phyloP scores from a whole-genome alignment of 1,140 invertebrate species.

The Magallana ariakensis region DNA sequence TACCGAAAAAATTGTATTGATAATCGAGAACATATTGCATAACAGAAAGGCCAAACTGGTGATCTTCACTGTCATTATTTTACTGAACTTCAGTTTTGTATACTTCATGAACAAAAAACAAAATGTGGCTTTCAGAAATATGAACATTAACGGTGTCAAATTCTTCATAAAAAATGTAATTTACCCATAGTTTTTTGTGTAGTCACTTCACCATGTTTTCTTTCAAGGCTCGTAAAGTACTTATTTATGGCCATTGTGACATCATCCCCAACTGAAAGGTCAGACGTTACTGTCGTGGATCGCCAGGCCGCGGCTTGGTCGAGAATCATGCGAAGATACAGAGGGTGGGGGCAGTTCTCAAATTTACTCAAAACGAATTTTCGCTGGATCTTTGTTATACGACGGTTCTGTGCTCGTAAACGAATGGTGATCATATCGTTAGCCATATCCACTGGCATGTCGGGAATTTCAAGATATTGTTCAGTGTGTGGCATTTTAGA shows the following conservation, averaged over 20 bases:
- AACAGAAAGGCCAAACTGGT: too few species aligned
- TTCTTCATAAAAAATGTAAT: neutral
- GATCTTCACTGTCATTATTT: too few species aligned
- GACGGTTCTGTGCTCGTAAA: constrained; percentile 55
- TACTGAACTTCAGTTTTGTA: too few species aligned
- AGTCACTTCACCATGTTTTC: constrained; percentile 66
- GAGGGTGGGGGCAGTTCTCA: constrained; percentile 55
- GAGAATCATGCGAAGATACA: constrained; percentile 67
- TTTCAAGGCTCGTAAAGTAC: constrained; percentile 66
- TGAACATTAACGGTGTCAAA: too few species aligned
- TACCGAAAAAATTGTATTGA: too few species aligned
- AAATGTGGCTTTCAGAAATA: too few species aligned
- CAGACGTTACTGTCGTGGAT: constrained; percentile 55
- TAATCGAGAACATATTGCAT: too few species aligned
- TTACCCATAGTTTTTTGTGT: constrained; percentile 84
- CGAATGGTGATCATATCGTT: constrained; percentile 58
- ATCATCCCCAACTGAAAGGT: constrained; percentile 54
- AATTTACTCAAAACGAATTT: constrained; percentile 59
- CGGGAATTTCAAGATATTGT: constrained; percentile 60
- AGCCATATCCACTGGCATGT: constrained; percentile 52
- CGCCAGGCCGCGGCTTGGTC: constrained; percentile 65
- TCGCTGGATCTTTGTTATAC: constrained; percentile 63
- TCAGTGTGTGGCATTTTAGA: constrained; percentile 41
- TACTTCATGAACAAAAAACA: too few species aligned
- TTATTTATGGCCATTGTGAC: constrained; percentile 63